Evolutionary conservation across 2,888 invertebrate species (phyloP).

Genomic region (Diaphora mendica): DNA sequence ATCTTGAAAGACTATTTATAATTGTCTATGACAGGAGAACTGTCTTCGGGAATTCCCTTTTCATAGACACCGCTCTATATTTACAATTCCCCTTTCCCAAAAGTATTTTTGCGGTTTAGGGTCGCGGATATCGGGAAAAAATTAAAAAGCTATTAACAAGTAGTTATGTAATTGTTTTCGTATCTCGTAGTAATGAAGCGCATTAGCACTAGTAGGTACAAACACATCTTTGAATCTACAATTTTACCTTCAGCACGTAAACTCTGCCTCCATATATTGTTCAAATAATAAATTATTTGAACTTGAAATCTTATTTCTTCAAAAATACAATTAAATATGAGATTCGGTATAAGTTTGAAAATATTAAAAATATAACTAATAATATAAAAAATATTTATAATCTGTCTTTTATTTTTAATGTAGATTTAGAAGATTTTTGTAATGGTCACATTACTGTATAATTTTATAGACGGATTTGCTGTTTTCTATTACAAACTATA

Average conservation of each 20-base stretch:
- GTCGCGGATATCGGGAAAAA: background rate
- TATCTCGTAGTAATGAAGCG: background rate
- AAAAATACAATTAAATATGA: conserved; percentile 24
- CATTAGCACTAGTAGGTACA: background rate
- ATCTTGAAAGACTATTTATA: background rate
- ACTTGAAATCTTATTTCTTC: conserved; percentile 3
- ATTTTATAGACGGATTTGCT: background rate
- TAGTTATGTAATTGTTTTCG: background rate
- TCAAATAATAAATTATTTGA: background rate
- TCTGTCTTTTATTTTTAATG: background rate
- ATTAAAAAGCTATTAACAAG: background rate
- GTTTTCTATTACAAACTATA: background rate
- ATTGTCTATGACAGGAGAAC: background rate
- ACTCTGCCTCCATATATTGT: background rate
- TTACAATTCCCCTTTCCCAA: background rate
- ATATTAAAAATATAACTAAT: background rate
- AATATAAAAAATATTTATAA: background rate
- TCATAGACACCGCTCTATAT: background rate
- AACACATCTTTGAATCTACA: background rate
- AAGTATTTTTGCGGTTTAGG: background rate
- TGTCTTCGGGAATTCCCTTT: background rate
- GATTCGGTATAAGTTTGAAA: conserved; percentile 6
- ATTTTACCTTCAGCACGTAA: background rate
- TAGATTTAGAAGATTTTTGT: background rate
- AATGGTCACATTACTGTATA: background rate